Base-by-base conservation (phyloP, 2,888 invertebrate genomes). In the Spilosoma lubricipeda region DNA sequence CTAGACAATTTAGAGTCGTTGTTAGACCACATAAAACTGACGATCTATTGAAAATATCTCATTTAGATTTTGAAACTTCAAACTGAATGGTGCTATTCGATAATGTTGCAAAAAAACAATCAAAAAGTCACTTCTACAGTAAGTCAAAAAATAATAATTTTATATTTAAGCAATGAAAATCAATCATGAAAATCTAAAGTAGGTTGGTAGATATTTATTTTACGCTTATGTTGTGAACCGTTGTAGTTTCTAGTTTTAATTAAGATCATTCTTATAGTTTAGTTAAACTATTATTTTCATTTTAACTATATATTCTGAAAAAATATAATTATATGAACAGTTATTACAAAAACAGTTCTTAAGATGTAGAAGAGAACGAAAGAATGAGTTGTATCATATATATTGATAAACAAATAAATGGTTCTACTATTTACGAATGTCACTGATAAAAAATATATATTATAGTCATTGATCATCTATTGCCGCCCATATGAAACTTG, bases 141-240 rank as follows among this genome's bases (percentile, higher is more conserved):
- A 45, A n/a, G n/a, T 7, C 7, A 36, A 42, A 11, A 42, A 42
- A 42, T 13, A 42, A 42, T 42, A 42, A 42, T 15, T 42, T 42
- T 4, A 5, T 18, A 18, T 3, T 9, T 1, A n/a, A 59, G 27
- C 11, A 59, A 27, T 4, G 13, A 59, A 59, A 18, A 5, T 42
- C 11, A 13, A 39, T n/a, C 15, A 42, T 11, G n/a, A 9, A 67
- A 9, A 8, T 42, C n/a, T 11, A 66, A n/a, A n/a, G n/a, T n/a
- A n/a, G n/a, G n/a, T 66, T 20, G 42, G 69, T 70, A 70, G 42
- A 65, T 75, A 18, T 68, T 52, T 71, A 39, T 74, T 71, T 39
- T 9, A 39, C 9, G 39, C 7, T 39, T 11, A 7, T 39, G 39
- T 39, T 70, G 30, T 39, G 48, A 64, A 27, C 7, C 42, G 65